Evolutionary conservation across 2,113 vertebrate species (phyloP), one percentile per base, ranked within the genome.

Genomic region (Phalacrocorax brasilianus): DNA sequence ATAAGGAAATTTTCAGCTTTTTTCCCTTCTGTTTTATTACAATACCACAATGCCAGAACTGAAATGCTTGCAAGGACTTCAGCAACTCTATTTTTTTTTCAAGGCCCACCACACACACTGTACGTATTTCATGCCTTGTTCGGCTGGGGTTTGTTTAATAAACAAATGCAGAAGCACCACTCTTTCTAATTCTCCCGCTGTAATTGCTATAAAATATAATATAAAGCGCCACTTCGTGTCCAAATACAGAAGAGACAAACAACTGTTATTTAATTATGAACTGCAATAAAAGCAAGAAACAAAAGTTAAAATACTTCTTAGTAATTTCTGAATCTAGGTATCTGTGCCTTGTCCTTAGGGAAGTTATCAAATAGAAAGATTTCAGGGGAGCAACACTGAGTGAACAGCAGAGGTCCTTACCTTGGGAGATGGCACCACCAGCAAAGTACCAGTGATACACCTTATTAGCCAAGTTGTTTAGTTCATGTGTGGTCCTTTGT

Each of bases 401-500:
- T 1, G 23, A 87, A 30, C 4, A 30, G 77, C 47, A 49, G 53
- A 38, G 21, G 33, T 13, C 58, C 58, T 49, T 18, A 70, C 24
- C 33, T 20, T n/a, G 50, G 42, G 15, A 74, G 44, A 53, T 52
- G 42, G 44, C 61, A 27, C 23, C 50, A 35, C n/a, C 52, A 27
- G 14, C 16, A 2, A 11, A 38, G 53, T 13, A 59, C 26, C 45
- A 45, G 28, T 3, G 23, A 38, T 3, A 24, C 4, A 23, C 8
- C 11, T 45, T 28, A 9, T 13, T 6, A 70, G 18, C 22, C 68
- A 47, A 59, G 62, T 14, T 20, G n/a, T 18, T 40, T 6, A 26
- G 50, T 19, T 72, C n/a, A 35, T 1, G 6, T 0, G 5, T 2
- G 7, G 17, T 55, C 27, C 52, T 49, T 33, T 11, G 7, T 8